Base-by-base conservation (phyloP, 1,140 invertebrate species). In the Ceratina calcarata region DNA sequence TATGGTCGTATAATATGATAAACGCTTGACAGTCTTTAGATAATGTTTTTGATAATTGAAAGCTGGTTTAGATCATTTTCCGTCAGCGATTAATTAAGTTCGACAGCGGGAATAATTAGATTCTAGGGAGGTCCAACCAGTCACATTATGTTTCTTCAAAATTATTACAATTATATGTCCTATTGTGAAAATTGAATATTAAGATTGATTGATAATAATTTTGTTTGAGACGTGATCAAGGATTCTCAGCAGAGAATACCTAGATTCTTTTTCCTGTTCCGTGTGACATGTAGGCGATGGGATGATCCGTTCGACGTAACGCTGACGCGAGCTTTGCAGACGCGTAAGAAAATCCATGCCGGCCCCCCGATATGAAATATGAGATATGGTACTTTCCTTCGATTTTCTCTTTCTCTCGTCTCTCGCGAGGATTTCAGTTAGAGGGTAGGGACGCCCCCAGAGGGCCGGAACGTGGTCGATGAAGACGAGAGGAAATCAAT, bases 401-500 rank as follows among this genome's bases (percentile, higher is more conserved):
- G 86, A 79, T 84, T 83, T 73, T 75, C 78, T 78, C 75, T 74
- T 86, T 81, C 62, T 82, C 67, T 60, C 80, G 81, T 84, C 88
- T 91, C 86, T 87, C 87, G 87, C 90, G 89, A 86, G 90, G 88
- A 91, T 92, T 91, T 89, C 83, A 83, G 89, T 90, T 88, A 78
- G 81, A 83, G 87, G 84, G 86, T 84, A 83, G 89, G 86, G 84
- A 87, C 82, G 87, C 84, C 86, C 82, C 89, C 64, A 85, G 88
- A 88, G 89, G 86, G 87, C 88, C 70, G 86, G 83, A 89, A 90
- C 86, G 89, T 90, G 91, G 90, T 90, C 90, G 90, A 92, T 90
- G 90, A 89, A 91, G 91, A 91, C 90, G 91, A 92, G 91, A 92
- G 89, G 92, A 93, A 93, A 93, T 93, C 92, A 93, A 93, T 93